A percentile compares a stretch with the other conserved stretches of the same genome.
These are phyloP conservation scores for Alaudala cheleensis DNA, from an alignment of 2,113 vertebrate genomes.

Conservation along the genomic window DNA sequence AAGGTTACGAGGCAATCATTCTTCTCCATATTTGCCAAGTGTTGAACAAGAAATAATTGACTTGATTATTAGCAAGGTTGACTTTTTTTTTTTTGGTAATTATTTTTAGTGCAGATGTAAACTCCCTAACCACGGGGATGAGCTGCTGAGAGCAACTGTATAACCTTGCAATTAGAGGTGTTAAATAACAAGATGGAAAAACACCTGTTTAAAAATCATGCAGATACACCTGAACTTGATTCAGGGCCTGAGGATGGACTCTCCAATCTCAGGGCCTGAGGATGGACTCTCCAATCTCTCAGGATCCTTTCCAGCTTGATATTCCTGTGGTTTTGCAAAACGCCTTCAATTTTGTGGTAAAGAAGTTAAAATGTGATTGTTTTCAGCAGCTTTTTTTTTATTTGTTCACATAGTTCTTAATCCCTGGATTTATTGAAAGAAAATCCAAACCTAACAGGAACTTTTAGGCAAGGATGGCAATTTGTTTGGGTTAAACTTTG, in stretches of 20 bases:
- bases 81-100: neutral
- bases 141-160: neutral
- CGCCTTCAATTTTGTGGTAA: neutral
- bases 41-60: neutral
- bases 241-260: neutral
- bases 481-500: neutral
- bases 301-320: neutral
- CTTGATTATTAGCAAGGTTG: neutral
- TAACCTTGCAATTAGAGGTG: slow-evolving; percentile 9
- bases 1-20: neutral
- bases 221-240: neutral
- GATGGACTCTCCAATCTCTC: neutral
- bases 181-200: neutral
- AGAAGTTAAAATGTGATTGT: neutral
- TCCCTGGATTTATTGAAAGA: neutral
- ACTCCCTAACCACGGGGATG: neutral
- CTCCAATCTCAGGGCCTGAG: neutral
- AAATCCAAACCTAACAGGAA: neutral
- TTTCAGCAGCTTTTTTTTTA: neutral
- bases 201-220: neutral
- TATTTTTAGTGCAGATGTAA: neutral
- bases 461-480: neutral
- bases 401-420: neutral
- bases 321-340: neutral
- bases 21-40: neutral